Evolutionary conservation across 2,888 invertebrate genomes (phyloP), one percentile per base, ranked within the genome.

Genomic region (Epinotia ramella): DNA sequence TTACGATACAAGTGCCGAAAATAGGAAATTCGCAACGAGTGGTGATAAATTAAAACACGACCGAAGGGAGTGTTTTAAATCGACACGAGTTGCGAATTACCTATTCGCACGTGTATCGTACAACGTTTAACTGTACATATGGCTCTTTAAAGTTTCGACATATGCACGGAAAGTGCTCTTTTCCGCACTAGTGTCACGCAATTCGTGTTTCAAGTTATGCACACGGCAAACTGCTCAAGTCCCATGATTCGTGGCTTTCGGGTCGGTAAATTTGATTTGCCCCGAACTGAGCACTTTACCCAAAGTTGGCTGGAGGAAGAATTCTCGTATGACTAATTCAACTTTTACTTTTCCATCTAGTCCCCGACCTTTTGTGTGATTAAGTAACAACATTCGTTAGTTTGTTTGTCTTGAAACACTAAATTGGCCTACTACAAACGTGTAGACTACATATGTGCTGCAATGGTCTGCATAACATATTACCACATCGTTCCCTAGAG

Each of bases 161-260:
- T n/a, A n/a, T n/a, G n/a, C n/a, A n/a, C n/a, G n/a, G n/a, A n/a
- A n/a, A n/a, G n/a, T n/a, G n/a, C n/a, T n/a, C n/a, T n/a, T n/a
- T n/a, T n/a, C n/a, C n/a, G n/a, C n/a, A n/a, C n/a, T n/a, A n/a
- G n/a, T n/a, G n/a, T 40, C 56, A 57, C 4, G 20, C 59, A 44
- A 24, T n/a, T 40, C 24, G 9, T 57, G 44, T 28, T 66, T 59
- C 9, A 69, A 59, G 68, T 44, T 69, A 69, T 69, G n/a, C 59
- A 59, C 13, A 33, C 28, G 44, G 11, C 33, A 66, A 73, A 73
- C 66, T 68, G 56, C n/a, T 60, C 49, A 49, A 66, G 33, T 66
- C 65, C 18, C 44, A 24, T 46, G 65, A 59, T 24, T 24, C 73
- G 46, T 40, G 66, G 40, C 66, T 66, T 59, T 60, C n/a, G 59